phyloP scores from a whole-genome alignment of 2,113 vertebrate species.

The Bubo blakistoni region DNA sequence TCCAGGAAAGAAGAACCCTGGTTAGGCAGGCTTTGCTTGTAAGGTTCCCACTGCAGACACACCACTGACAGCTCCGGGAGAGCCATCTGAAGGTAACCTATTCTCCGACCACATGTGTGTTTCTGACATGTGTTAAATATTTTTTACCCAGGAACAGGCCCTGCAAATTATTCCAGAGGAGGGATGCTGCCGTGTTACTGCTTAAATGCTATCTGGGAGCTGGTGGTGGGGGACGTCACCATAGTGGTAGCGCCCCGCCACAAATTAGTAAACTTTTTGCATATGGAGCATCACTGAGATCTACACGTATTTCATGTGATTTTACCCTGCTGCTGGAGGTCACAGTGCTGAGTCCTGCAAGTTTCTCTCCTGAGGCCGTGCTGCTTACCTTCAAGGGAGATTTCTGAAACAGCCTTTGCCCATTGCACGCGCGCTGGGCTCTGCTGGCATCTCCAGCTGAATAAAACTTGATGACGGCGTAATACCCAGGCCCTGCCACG shows the following conservation, averaged over 20 bases:
- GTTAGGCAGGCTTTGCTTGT: not conserved
- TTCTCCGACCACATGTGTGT: rapidly evolving
- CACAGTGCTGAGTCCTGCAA: not conserved
- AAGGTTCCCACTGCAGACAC: not conserved
- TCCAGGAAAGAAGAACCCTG: not conserved
- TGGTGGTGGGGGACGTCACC: too few species aligned
- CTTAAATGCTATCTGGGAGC: not conserved
- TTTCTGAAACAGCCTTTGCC: conserved; percentile 71
- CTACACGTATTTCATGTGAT: not conserved
- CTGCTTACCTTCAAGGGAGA: conserved; percentile 75
- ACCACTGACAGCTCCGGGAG: not conserved
- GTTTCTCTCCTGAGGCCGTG: rapidly evolving
- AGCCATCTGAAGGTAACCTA: not conserved
- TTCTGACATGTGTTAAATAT: not conserved
- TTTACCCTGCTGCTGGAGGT: not conserved
- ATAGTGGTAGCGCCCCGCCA: not conserved
- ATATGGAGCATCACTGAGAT: not conserved
- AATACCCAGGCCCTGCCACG: conserved; percentile 68
- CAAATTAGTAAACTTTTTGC: not conserved
- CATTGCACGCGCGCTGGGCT: conserved; percentile 70
- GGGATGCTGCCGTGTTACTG: not conserved
- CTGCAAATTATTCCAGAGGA: not conserved
- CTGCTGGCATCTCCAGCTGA: conserved; percentile 71
- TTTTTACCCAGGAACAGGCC: not conserved
- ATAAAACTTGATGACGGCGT: conserved; percentile 79